These are phyloP conservation scores for Metaphire vulgaris DNA, from an alignment of 1,140 invertebrate species.

Conservation along the genomic window DNA sequence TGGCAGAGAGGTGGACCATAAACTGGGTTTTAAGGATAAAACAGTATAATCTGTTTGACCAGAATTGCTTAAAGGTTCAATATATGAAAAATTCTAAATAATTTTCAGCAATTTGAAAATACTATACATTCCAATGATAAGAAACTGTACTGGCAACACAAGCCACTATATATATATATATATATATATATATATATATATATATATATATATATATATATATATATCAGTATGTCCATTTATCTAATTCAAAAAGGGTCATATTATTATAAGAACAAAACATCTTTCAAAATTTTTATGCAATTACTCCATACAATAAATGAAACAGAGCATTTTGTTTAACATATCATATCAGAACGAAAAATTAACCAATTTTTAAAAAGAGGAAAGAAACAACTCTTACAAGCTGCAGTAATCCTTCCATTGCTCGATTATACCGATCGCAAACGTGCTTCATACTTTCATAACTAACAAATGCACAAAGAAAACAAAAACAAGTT, in stretches of 20 bases:
- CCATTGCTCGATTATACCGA: conserved; percentile 89
- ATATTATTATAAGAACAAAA: background rate
- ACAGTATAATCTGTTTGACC: background rate
- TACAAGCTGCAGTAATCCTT: conserved; percentile 85
- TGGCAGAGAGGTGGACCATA: too few species aligned
- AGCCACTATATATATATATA: too few species aligned
- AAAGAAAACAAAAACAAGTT: conserved; percentile 29
- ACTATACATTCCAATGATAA: background rate
- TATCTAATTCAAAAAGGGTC: background rate
- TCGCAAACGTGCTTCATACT: conserved; percentile 92
- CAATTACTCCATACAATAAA: background rate
- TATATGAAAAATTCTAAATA: background rate
- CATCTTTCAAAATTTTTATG: background rate
- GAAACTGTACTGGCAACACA: too few species aligned
- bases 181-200: too few species aligned
- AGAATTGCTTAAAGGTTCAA: background rate
- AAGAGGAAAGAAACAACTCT: conserved; percentile 50
- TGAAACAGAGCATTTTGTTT: background rate
- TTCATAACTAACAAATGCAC: conserved; percentile 66
- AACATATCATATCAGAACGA: background rate
- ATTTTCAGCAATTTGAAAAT: background rate
- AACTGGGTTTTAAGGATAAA: background rate
- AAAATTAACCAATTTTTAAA: background rate
- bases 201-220: too few species aligned
- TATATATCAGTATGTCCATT: too few species aligned